These are phyloP conservation scores for Agrilus cyanescens DNA, from an alignment of 2,888 invertebrate species.

Conservation along the genomic window DNA sequence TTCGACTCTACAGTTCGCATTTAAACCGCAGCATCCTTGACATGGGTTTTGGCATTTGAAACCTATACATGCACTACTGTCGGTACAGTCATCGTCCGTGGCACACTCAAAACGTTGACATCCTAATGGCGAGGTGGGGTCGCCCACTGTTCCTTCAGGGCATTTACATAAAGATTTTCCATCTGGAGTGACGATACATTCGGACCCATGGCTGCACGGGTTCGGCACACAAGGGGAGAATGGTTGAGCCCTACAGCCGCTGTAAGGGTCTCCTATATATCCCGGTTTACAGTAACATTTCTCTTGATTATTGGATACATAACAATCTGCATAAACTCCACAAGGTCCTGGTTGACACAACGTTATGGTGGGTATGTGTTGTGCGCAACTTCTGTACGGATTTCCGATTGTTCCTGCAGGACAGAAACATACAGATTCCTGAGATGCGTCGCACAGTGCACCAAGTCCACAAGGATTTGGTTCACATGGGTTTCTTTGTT, in stretches of 20 bases:
- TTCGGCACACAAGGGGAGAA: slow-evolving; percentile 62
- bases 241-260: slow-evolving; percentile 59
- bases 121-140: slow-evolving; percentile 58
- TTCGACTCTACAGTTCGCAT: slow-evolving; percentile 62
- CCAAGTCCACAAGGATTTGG: slow-evolving; percentile 70
- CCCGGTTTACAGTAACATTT: slow-evolving; percentile 72
- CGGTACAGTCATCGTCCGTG: slow-evolving; percentile 64
- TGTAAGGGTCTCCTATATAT: slow-evolving; percentile 67
- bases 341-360: slow-evolving; percentile 75
- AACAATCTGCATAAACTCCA: slow-evolving; percentile 73
- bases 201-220: slow-evolving; percentile 69
- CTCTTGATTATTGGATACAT: slow-evolving; percentile 69
- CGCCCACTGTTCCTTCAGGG: slow-evolving; percentile 61
- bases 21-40: slow-evolving; percentile 66
- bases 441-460: slow-evolving; percentile 68
- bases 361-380: slow-evolving; percentile 42
- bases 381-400: slow-evolving; percentile 64
- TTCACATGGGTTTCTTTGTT: slow-evolving; percentile 68
- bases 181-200: slow-evolving; percentile 55
- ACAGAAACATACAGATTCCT: slow-evolving; percentile 73
- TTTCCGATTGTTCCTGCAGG: slow-evolving; percentile 73
- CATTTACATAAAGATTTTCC: slow-evolving; percentile 64
- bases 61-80: slow-evolving; percentile 64
- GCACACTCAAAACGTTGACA: slow-evolving; percentile 73
- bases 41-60: slow-evolving; percentile 73